A percentile compares a stretch with the other conserved stretches of the same genome.
phyloP scores from a whole-genome alignment of 1,140 invertebrate genomes.

The Drosophila pallidifrons region DNA sequence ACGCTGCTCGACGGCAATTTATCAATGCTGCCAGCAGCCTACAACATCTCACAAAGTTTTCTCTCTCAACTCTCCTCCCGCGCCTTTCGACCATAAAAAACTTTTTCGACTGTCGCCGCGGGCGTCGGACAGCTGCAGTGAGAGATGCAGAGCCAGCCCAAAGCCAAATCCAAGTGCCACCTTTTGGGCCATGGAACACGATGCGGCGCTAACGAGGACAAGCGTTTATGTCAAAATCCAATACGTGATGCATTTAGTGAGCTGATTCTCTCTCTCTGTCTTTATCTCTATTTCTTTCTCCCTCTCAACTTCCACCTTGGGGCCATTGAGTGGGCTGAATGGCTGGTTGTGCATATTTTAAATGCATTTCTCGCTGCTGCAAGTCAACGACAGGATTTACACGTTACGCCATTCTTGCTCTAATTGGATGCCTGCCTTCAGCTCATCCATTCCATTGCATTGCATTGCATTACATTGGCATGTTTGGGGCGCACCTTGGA shows the following conservation, averaged over 20 bases:
- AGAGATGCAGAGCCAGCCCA: constrained; percentile 12
- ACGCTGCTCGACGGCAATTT: constrained; percentile 64
- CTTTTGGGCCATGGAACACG: constrained; percentile 57
- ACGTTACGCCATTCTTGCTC: constrained; percentile 76
- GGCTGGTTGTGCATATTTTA: constrained; percentile 49
- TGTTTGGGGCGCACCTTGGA: not conserved
- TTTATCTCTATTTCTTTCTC: constrained; percentile 12
- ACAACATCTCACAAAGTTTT: constrained; percentile 58
- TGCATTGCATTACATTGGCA: constrained; percentile 12
- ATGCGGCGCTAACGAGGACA: constrained; percentile 82
- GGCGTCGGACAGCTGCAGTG: constrained; percentile 50
- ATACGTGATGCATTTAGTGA: constrained; percentile 82
- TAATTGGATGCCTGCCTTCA: constrained; percentile 73
- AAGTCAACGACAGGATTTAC: constrained; percentile 64
- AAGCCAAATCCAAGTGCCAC: constrained; percentile 48
- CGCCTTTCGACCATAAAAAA: constrained; percentile 49
- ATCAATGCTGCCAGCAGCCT: constrained; percentile 78
- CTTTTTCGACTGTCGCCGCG: constrained; percentile 66
- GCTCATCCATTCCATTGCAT: constrained; percentile 12
- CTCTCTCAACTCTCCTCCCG: constrained; percentile 22
- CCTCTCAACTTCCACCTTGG: not conserved
- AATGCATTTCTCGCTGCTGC: constrained; percentile 65
- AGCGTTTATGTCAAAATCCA: constrained; percentile 83
- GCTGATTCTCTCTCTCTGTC: constrained; percentile 10
- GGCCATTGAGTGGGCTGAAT: not conserved